Evolutionary conservation across 2,797 vertebrate genomes (phyloP), one percentile per base, ranked within the genome.

Genomic region (Eulemur albifrons): DNA sequence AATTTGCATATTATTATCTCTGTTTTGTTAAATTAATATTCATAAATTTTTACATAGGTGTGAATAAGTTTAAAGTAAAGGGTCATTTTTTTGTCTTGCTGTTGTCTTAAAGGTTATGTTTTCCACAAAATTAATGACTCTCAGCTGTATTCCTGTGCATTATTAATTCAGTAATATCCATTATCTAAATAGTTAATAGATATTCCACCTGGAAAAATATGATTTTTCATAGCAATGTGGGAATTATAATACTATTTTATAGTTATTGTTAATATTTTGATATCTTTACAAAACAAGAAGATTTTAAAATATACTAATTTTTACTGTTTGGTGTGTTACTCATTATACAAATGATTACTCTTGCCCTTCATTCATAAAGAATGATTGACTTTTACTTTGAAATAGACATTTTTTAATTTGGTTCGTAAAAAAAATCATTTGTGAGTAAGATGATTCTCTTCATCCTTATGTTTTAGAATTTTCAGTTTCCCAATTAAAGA

Each of bases 391-490:
- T 61, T 85, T 70, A 59, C 2, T 93, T 97, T 75, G 8, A 50
- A 77, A 81, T 5, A 90, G 96, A 97, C 25, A 94, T 88, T 75
- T 88, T 75, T 97, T 95, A 23, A 63, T n/a, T 85, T 93, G 32
- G 25, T 95, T 95, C 97, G n/a, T 50, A 73, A 67, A 90, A 90
- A 69, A 84, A 25, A 4, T 0, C 2, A 13, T 30, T 20, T 75
- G 4, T 4, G 1, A 1, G 21, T 57, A 20, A 54, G 12, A 27
- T 54, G 80, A 92, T 77, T 88, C 96, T 40, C 21, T 38, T 52
- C 3, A 86, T 93, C 27, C 5, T 48, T 0, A 17, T 2, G 3
- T 61, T 95, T 80, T 85, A 85, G 73, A 86, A 81, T 94, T 83
- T 9, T 32, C 32, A 94, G 48, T 75, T 90, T 79, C 18, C 13